These are phyloP conservation scores for Physeter macrocephalus DNA, from an alignment of 2,113 vertebrate genomes.

Conservation along the genomic window DNA sequence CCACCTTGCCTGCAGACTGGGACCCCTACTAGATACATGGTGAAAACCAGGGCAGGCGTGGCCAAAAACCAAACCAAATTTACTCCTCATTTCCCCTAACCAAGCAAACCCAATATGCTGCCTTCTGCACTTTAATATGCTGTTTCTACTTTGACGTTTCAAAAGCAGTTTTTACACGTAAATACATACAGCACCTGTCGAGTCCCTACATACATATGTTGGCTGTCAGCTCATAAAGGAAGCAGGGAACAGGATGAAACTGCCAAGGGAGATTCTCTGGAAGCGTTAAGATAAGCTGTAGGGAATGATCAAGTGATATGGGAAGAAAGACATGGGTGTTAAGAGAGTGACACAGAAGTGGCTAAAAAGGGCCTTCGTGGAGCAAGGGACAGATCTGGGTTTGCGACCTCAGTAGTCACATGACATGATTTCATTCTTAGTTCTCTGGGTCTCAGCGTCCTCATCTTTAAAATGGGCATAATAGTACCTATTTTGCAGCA, in stretches of 20 bases:
- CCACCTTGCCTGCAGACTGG: not conserved
- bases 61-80: not conserved
- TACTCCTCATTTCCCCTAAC: not conserved
- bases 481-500: not conserved
- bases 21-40: not conserved
- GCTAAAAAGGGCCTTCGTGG: not conserved
- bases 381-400: not conserved
- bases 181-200: not conserved
- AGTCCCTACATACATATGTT: not conserved
- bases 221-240: constrained; percentile 3
- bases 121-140: not conserved
- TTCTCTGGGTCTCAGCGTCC: not conserved
- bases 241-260: not conserved
- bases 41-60: not conserved
- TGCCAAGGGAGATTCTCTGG: not conserved
- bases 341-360: not conserved
- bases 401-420: not conserved
- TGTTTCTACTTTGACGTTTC: not conserved
- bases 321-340: not conserved
- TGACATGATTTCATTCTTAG: not conserved
- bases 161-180: not conserved
- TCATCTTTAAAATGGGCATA: not conserved
- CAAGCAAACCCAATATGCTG: not conserved
- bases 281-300: not conserved
- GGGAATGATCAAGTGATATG: not conserved